Evolutionary conservation across 2,888 invertebrate genomes (phyloP), one percentile per base, ranked within the genome.

Genomic region (Pheosia tremula): DNA sequence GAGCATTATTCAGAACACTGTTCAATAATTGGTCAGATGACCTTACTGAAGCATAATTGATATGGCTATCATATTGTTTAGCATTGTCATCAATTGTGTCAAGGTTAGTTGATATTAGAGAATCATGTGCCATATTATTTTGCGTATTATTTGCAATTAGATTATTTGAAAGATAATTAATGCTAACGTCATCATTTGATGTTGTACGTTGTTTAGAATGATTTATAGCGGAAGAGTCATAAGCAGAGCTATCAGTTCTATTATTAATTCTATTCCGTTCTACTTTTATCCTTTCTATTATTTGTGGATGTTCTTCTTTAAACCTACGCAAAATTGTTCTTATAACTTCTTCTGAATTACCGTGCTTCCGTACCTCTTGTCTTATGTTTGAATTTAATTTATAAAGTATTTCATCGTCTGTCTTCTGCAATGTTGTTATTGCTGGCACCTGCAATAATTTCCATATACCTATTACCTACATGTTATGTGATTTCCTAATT

Each of bases 341-440:
- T 5, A 80, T 67, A 11, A 57, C 60, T 10, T 78, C 81, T 43
- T 82, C 75, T 3, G 74, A 62, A 11, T 82, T 74, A 9, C 66
- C 64, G 8, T 81, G 72, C 71, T 81, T 88, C 64, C 90, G 81
- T 13, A 63, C 75, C 76, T 86, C 86, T 62, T 85, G 74, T 69
- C 75, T 81, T 57, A 93, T 71, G 47, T 87, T 83, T 55, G 90
- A 85, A 67, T 90, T 85, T 0, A 94, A 69, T 61, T 86, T 79
- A 66, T 94, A 94, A 43, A 94, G 66, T 6, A 71, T 52, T 67
- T 72, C 74, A 57, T 88, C 86, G 9, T 86, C 84, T 49, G 71
- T 80, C 63, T 71, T 72, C 57, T 79, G 75, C n/a, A 79, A 75
- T n/a, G 83, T 75, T 53, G 47, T 75, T 58, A 81, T 67, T 71